Conservation (phyloP, 2,113 vertebrate species). For the Ascaphus truei region DNA sequence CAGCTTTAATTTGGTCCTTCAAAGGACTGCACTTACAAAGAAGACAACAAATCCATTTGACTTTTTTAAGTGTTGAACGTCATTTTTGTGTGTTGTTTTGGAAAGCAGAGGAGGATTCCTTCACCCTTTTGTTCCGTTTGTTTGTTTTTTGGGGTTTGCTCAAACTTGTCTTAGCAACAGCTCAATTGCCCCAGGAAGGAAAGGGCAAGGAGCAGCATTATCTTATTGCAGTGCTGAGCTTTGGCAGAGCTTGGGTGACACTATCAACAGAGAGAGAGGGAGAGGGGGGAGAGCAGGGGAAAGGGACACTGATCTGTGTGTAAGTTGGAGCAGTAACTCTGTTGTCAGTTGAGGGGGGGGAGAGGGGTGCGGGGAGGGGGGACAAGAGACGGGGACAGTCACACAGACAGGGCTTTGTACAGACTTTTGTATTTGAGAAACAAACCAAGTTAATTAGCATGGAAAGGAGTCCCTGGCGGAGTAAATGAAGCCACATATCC, state of each 20-base stretch:
- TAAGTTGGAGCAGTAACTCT: slow-evolving; percentile 10
- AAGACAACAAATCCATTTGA: too few relatives aligned
- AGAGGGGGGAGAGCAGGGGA: neutral
- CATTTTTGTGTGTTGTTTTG: too few relatives aligned
- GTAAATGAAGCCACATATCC: neutral
- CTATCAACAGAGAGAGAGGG: neutral
- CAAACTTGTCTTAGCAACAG: neutral
- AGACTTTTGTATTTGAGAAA: neutral
- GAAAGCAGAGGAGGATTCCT: too few relatives aligned
- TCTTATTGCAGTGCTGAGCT: slow-evolving; percentile 5
- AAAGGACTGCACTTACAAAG: too few relatives aligned
- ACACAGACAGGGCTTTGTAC: slow-evolving; percentile 22
- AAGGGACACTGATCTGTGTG: neutral
- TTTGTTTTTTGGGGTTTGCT: neutral
- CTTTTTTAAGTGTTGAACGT: too few relatives aligned
- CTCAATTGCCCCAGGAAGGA: neutral
- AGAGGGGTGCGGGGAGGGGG: slow-evolving; percentile 5
- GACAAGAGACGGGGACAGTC: slow-evolving; percentile 1
- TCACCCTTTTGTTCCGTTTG: neutral
- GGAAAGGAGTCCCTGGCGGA: neutral
- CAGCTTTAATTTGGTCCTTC: too few relatives aligned
- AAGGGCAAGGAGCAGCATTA: neutral
- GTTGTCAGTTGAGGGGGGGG: slow-evolving; percentile 23
- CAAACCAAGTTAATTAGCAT: slow-evolving; percentile 9
- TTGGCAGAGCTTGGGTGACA: neutral